Evolutionary conservation across 2,113 vertebrate species (phyloP), one percentile per base, ranked within the genome.

Genomic region (Ophthalmotilapia sp.): DNA sequence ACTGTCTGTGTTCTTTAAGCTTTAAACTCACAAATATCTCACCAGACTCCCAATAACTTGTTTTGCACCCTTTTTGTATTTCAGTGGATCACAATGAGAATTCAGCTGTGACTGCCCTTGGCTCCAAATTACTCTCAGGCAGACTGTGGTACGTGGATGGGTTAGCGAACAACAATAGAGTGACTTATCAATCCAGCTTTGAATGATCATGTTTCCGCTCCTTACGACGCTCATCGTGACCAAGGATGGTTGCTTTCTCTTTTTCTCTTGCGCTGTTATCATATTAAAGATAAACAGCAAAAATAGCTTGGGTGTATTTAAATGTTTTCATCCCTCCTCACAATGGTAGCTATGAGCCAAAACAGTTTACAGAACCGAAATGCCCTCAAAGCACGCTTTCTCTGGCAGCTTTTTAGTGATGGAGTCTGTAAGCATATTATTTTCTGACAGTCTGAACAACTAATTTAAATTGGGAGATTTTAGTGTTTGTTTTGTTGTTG

Each of bases 81-180:
- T 93, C 80, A 83, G n/a, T 90, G 84, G 77, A 89, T 89, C 84
- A 90, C 88, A 90, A 79, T 86, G 82, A 81, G 73, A 91, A 86
- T 86, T 91, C 91, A 89, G 82, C 90, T 82, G 90, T 80, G 90
- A 90, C 91, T 92, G 91, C 90, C 89, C 85, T 90, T 79, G 88
- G 85, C 89, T 87, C 58, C 60, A 88, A 93, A 93, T 91, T 81
- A 93, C 91, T 92, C 82, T 3, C 62, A 91, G 84, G 91, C 90
- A 79, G 84, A 70, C 53, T 70, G 81, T 77, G 11, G 45, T 79
- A 91, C 56, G 84, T 91, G 91, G 81, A 87, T 55, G 75, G 90
- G 86, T 89, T 90, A 84, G 87, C 29, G 87, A 95, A 90, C 80
- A 87, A 88, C 89, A 90, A 40, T 23, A 33, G 84, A 31, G 68